Evolutionary conservation across 2,113 vertebrate species (phyloP).

Genomic region (Hucho hucho): DNA sequence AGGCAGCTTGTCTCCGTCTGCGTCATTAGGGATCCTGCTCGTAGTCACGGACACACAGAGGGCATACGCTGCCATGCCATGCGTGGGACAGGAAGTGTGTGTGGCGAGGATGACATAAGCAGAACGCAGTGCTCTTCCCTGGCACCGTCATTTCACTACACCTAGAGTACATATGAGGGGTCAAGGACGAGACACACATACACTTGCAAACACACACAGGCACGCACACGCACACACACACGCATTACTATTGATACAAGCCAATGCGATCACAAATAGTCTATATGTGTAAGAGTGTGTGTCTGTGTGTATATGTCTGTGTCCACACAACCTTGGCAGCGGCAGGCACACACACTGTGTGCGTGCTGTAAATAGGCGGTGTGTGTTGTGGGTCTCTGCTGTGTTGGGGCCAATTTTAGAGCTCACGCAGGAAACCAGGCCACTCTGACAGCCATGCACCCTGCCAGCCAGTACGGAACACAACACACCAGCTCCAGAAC

Average conservation of each 20-base stretch:
- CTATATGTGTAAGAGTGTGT: conserved; percentile 3
- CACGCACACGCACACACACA: not conserved
- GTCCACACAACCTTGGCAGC: conserved; percentile 63
- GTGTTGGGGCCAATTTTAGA: conserved; percentile 79
- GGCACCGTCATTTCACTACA: conserved; percentile 35
- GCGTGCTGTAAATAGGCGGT: conserved; percentile 76
- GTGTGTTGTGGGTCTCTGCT: conserved; percentile 74
- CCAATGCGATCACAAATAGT: not conserved
- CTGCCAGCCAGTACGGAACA: conserved; percentile 68
- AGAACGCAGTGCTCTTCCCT: conserved; percentile 48
- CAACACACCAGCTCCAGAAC: conserved; percentile 68
- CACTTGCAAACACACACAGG: conserved; percentile 7
- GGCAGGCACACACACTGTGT: conserved; percentile 63
- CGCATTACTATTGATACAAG: not conserved
- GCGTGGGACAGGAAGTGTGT: conserved; percentile 56
- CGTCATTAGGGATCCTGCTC: not conserved
- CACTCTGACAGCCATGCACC: conserved; percentile 69
- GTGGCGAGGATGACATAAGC: conserved; percentile 63
- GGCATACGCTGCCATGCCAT: conserved; percentile 36
- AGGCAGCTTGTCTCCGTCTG: not conserved
- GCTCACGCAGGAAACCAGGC: conserved; percentile 78
- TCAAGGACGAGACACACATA: conserved; percentile 50
- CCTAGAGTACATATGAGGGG: conserved; percentile 56
- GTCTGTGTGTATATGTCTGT: conserved; percentile 34
- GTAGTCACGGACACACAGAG: conserved; percentile 50